These are phyloP conservation scores for Phylloscopus trochilus DNA, from an alignment of 2,113 vertebrate genomes.

Conservation along the genomic window DNA sequence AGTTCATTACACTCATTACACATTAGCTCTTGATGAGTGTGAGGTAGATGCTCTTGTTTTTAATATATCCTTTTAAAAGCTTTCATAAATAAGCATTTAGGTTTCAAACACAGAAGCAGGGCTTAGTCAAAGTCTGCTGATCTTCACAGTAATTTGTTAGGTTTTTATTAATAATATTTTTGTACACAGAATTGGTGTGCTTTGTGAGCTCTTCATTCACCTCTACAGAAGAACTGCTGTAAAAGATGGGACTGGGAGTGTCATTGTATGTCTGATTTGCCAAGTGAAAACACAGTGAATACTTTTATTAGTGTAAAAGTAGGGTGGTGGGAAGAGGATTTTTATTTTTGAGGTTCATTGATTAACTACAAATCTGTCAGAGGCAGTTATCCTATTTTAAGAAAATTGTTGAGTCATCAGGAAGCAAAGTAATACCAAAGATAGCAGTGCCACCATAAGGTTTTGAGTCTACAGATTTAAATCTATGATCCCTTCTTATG, in stretches of 20 bases:
- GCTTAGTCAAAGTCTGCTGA: neutral
- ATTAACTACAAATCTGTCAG: neutral
- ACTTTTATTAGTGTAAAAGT: neutral
- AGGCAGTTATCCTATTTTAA: neutral
- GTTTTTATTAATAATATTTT: neutral
- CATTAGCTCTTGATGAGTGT: neutral
- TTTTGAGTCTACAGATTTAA: neutral
- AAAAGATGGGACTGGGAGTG: neutral
- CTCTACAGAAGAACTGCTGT: neutral
- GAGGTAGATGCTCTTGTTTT: neutral
- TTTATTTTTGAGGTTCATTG: neutral
- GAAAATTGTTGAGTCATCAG: neutral
- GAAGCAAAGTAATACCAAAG: neutral
- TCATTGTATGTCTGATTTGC: rapidly evolving
- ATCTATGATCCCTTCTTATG: neutral
- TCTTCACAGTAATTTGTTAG: neutral
- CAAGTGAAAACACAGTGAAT: neutral
- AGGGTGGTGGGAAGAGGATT: neutral
- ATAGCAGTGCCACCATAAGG: neutral
- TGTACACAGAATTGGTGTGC: neutral
- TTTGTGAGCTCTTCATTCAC: neutral
- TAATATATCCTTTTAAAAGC: neutral
- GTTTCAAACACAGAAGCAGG: neutral
- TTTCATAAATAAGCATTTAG: neutral
- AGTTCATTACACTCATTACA: neutral